Percentiles rank a stretch among this genome's conserved stretches.
phyloP scores from a whole-genome alignment of 2,888 invertebrate genomes.

The Cantharis rufa region DNA sequence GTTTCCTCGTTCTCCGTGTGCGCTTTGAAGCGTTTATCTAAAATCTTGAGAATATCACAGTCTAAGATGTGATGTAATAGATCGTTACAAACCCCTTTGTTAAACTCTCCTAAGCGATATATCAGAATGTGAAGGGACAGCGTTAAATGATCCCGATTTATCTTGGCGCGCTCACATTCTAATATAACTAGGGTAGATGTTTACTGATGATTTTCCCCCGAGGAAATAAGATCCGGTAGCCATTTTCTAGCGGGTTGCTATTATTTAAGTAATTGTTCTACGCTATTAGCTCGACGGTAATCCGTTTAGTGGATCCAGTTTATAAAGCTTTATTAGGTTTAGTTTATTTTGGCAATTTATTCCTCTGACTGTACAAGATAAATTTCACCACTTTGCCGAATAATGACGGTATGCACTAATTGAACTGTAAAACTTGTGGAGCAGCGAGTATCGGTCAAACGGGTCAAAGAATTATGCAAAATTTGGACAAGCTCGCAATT shows the following conservation, averaged over 20 bases:
- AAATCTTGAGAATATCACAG: slow-evolving; percentile 42
- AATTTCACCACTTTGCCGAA: slow-evolving; percentile 3
- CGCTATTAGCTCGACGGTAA: slow-evolving; percentile 53
- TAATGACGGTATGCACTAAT: neutral
- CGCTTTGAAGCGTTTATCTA: slow-evolving; percentile 33
- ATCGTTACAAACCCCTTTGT: slow-evolving; percentile 50
- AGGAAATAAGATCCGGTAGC: slow-evolving; percentile 55
- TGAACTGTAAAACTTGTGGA: neutral
- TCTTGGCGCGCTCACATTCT: slow-evolving; percentile 18
- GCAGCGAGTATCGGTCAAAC: neutral
- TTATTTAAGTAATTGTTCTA: slow-evolving; percentile 56
- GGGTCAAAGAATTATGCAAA: neutral
- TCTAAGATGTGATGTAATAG: slow-evolving; percentile 47
- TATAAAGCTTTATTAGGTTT: slow-evolving; percentile 43
- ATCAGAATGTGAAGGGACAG: slow-evolving; percentile 34
- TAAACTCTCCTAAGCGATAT: slow-evolving; percentile 43
- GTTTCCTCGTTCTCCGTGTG: slow-evolving; percentile 32
- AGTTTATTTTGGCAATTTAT: slow-evolving; percentile 34
- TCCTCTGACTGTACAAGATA: slow-evolving; percentile 22
- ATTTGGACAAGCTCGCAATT: neutral
- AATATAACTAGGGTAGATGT: slow-evolving; percentile 43
- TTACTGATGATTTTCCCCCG: slow-evolving; percentile 52
- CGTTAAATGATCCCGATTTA: neutral
- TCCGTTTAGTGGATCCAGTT: slow-evolving; percentile 54
- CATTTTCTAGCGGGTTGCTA: slow-evolving; percentile 54